Base-by-base conservation (phyloP, 2,113 vertebrate species). In the Sorex araneus region DNA sequence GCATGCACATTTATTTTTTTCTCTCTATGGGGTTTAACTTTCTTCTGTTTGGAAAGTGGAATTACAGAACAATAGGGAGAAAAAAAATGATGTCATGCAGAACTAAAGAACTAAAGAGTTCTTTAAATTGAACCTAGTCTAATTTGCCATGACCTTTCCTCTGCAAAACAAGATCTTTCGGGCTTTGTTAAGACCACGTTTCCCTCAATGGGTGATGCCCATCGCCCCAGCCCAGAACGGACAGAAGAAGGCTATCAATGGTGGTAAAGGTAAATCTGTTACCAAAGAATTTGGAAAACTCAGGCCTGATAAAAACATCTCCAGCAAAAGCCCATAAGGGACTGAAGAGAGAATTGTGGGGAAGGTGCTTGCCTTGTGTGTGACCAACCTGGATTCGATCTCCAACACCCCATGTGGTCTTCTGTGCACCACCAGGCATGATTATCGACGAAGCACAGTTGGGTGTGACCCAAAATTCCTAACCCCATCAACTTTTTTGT, bases 11-110 rank as follows among this genome's bases (percentile, higher is more conserved):
- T 89, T 86, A 40, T 90, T 84, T 57, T 69, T 86, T 25, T 74
- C 64, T 81, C 79, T 95, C 69, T 63, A 5, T 73, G 83, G 67
- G 76, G 77, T 89, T 90, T 88, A 78, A 63, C 60, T 75, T 60
- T 92, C 23, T 93, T 93, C 70, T 77, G 23, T 81, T 86, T 70
- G 73, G 88, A 83, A 96, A 95, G 40, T 81, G 87, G 75, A 93
- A 67, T 40, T 36, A 75, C 4, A 94, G 76, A 47, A 82, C 28
- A 70, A 84, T 78, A 45, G 79, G 30, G 67, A 74, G 45, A 40
- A 87, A 85, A 85, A 40, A 92, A 77, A 0, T 18, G 43, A 80
- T 70, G 43, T 73, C 73, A 83, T 15, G 57, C 69, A 81, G 70
- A 50, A 50, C 10, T 50, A 47, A 47, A 47, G 45, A 47, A 47